Conservation (phyloP, 2,797 vertebrate species). For the Rhodeus uyekii region DNA sequence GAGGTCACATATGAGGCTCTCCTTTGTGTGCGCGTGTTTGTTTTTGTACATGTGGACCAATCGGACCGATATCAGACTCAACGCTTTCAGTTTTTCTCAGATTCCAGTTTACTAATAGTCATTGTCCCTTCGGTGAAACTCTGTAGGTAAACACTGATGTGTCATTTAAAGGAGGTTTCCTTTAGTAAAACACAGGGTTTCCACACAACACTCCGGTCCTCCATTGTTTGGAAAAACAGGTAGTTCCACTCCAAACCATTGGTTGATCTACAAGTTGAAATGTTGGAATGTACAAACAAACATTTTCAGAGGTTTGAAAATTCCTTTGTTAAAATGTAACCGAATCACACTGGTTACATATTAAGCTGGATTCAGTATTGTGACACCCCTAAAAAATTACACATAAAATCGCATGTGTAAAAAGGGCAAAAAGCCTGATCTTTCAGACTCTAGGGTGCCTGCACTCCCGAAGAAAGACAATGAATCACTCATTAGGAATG, state of each 20-base stretch:
- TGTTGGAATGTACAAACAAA: neutral
- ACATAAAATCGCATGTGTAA: neutral
- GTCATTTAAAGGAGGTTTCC: neutral
- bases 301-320: neutral
- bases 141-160: neutral
- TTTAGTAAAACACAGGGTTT: conserved; percentile 47
- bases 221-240: neutral
- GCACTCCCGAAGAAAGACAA: conserved; percentile 5
- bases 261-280: neutral
- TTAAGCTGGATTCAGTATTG: neutral
- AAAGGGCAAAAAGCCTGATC: neutral
- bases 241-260: neutral
- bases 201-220: neutral
- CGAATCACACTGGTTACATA: neutral
- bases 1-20: too few relatives aligned
- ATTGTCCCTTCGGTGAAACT: neutral
- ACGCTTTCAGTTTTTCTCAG: conserved; percentile 1
- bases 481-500: conserved; percentile 9
- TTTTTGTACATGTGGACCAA: conserved; percentile 35
- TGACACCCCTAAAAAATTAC: neutral
- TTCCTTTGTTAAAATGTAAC: too few relatives aligned
- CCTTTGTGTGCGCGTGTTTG: neutral
- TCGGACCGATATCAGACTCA: too few relatives aligned
- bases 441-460: conserved; percentile 1
- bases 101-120: neutral